Evolutionary conservation across 2,797 vertebrate species (phyloP), one percentile per base, ranked within the genome.

Genomic region (Poeciliopsis turneri): DNA sequence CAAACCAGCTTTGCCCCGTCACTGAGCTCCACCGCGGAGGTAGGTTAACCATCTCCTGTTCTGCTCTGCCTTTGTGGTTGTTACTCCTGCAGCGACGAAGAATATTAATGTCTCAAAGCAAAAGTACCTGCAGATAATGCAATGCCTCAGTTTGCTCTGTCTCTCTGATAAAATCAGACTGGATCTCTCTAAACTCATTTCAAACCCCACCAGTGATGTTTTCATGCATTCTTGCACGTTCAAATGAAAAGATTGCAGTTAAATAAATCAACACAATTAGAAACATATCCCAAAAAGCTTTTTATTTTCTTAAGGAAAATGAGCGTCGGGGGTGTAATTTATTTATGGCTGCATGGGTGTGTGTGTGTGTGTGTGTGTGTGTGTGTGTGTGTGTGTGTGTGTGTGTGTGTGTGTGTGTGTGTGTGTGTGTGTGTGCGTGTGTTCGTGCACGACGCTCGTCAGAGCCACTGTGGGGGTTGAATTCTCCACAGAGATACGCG

Each of bases 1-100:
- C 96, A 97, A 96, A 96, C 96, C 96, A 87, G 95, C 94, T 95
- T 88, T 95, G 94, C 94, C 94, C 95, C 90, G 90, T 89, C 94
- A 91, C 90, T 93, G 93, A 96, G 95, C 95, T 94, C 94, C 92
- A 92, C 90, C 93, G 68, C 92, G 93, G 94, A 97, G 97, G 97
- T 98, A 97, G 96, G 97, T 95, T 92, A 30, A 78, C 72, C 81
- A 55, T 82, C 64, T 81, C 59, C 25, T 30, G 43, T 51, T 20
- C 36, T 66, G 23, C 79, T 77, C 72, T 45, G 72, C 77, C 82
- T 92, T 87, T 88, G 78, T 86, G 82, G 36, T 68, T 33, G 36
- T 68, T 80, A n/a, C 51, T 81, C 77, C 80, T 78, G 39, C 76
- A 70, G 64, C 47, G 30, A 1, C 18, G 41, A n/a, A 2, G 33